Evolutionary conservation across 2,888 invertebrate genomes (phyloP).

Genomic region (Biston betularia): DNA sequence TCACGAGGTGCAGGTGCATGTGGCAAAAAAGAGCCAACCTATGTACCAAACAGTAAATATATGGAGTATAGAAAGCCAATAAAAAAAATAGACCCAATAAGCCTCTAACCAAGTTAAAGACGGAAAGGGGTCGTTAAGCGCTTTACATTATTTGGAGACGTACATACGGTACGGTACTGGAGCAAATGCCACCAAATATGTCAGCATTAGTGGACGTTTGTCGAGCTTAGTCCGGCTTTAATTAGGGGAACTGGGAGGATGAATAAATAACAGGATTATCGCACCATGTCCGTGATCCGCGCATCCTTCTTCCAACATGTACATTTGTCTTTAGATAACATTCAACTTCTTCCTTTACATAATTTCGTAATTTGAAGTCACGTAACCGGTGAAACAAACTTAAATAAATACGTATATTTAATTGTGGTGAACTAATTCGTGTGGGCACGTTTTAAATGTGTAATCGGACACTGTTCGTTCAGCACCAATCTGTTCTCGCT

Average conservation of each 20-base stretch:
- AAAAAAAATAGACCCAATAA: slow-evolving; percentile 43
- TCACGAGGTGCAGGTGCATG: slow-evolving; percentile 6
- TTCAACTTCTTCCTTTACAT: slow-evolving; percentile 4
- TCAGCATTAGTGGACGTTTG: slow-evolving; percentile 58
- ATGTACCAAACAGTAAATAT: slow-evolving; percentile 7
- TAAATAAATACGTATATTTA: slow-evolving; percentile 1
- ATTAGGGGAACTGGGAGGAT: slow-evolving; percentile 67
- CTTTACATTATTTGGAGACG: slow-evolving; percentile 55
- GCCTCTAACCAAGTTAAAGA: slow-evolving; percentile 41
- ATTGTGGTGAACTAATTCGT: slow-evolving; percentile 11
- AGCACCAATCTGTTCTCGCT: slow-evolving; percentile 13
- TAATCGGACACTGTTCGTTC: slow-evolving; percentile 16
- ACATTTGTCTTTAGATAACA: slow-evolving; percentile 46
- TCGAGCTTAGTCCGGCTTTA: slow-evolving; percentile 64
- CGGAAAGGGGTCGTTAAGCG: slow-evolving; percentile 68
- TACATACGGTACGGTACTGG: slow-evolving; percentile 56
- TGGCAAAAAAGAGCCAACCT: slow-evolving; percentile 7
- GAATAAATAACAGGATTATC: slow-evolving; percentile 82
- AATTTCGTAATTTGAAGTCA: slow-evolving; percentile 7
- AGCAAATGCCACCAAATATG: slow-evolving; percentile 70
- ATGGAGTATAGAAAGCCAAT: slow-evolving; percentile 28
- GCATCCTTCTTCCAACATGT: slow-evolving; percentile 49
- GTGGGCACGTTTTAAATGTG: slow-evolving; percentile 8
- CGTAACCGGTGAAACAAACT: background rate
- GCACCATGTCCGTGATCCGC: slow-evolving; percentile 67